These are phyloP conservation scores for Chalcosyrphus nemorum DNA, from an alignment of 2,888 invertebrate genomes.

Conservation along the genomic window DNA sequence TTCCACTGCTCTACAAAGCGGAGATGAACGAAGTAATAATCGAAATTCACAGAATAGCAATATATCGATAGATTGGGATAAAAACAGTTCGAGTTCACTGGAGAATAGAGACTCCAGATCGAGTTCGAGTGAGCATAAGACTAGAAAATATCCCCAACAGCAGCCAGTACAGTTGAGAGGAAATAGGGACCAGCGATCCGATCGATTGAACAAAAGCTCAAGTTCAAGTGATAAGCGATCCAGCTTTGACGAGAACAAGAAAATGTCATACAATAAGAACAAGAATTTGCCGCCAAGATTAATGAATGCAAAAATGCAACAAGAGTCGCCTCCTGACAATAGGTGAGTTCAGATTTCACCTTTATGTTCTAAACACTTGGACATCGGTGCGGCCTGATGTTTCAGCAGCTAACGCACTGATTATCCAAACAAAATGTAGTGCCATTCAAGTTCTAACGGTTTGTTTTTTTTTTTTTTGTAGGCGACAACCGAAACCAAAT, in stretches of 20 bases:
- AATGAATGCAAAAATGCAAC: conserved; percentile 76
- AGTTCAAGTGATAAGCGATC: conserved; percentile 63
- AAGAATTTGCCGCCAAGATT: conserved; percentile 78
- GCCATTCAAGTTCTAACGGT: too few relatives aligned
- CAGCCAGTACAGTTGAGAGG: conserved; percentile 75
- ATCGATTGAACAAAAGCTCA: conserved; percentile 51
- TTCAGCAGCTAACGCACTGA: too few relatives aligned
- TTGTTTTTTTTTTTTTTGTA: too few relatives aligned
- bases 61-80: conserved; percentile 78
- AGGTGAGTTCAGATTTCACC: conserved; percentile 75
- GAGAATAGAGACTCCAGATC: conserved; percentile 77
- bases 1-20: conserved; percentile 18
- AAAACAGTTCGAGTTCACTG: conserved; percentile 78
- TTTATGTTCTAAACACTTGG: too few relatives aligned
- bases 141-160: conserved; percentile 71
- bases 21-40: conserved; percentile 48
- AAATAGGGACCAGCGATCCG: conserved; percentile 68
- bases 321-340: conserved; percentile 67
- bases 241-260: conserved; percentile 61
- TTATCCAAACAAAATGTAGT: too few relatives aligned
- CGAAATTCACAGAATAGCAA: conserved; percentile 59
- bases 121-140: conserved; percentile 75
- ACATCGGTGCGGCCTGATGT: conserved; percentile 74
- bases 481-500: conserved; percentile 73
- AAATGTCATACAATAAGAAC: conserved; percentile 74